Evolutionary conservation across 92 coral and sea anemone species (phyloP).

Genomic region (Paramuricea clavata): DNA sequence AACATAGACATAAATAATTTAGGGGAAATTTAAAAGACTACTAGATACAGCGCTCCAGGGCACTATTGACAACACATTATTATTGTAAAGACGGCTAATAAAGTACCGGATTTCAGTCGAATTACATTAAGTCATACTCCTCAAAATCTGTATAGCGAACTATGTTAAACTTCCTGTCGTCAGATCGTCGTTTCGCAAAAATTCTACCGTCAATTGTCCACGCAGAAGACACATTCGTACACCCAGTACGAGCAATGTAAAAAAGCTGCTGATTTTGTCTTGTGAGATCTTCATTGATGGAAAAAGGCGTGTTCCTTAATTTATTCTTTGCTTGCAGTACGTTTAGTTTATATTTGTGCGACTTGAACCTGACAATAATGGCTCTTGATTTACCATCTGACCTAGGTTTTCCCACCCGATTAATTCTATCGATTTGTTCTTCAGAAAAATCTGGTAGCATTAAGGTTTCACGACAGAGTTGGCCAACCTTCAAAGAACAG

Average conservation of each 20-base stretch:
- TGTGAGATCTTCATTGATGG: slow-evolving; percentile 48
- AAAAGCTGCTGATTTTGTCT: slow-evolving; percentile 28
- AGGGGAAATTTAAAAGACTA: neutral
- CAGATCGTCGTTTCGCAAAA: slow-evolving; percentile 39
- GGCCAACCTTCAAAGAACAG: slow-evolving; percentile 20
- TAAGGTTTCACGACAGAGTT: neutral
- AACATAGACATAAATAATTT: neutral
- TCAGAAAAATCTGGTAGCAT: neutral
- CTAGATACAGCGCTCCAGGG: no score
- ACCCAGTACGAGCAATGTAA: slow-evolving; percentile 29
- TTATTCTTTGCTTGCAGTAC: slow-evolving; percentile 37
- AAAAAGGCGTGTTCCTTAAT: slow-evolving; percentile 29
- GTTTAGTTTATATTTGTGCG: slow-evolving; percentile 30
- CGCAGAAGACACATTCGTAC: slow-evolving; percentile 36
- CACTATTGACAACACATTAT: neutral
- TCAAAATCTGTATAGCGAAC: slow-evolving; percentile 22
- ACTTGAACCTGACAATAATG: slow-evolving; percentile 39
- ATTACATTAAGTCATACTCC: slow-evolving; percentile 5
- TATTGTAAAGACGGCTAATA: no score
- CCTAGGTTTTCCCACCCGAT: slow-evolving; percentile 32
- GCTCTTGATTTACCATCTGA: slow-evolving; percentile 34
- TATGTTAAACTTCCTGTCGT: slow-evolving; percentile 29
- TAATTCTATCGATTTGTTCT: slow-evolving; percentile 28
- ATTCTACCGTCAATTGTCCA: slow-evolving; percentile 48
- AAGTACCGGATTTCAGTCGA: no score